phyloP scores from a whole-genome alignment of 2,113 vertebrate genomes.

The Thryonomys swinderianus region DNA sequence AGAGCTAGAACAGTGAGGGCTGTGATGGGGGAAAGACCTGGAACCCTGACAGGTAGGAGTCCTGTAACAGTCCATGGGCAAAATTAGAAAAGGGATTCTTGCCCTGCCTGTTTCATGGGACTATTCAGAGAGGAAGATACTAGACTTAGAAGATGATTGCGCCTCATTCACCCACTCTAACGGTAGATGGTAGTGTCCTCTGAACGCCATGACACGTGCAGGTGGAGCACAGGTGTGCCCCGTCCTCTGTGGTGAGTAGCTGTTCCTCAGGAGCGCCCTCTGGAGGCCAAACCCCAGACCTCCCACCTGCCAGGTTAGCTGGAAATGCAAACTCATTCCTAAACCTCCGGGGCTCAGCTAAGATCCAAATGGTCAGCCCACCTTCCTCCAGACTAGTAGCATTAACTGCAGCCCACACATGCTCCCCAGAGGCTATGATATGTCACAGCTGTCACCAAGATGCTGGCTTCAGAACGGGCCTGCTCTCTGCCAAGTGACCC shows the following conservation, averaged over 20 bases:
- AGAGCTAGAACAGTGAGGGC: not conserved
- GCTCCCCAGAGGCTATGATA: not conserved
- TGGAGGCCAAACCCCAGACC: not conserved
- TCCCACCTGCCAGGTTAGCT: not conserved
- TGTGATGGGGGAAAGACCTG: not conserved
- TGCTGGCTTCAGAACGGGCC: not conserved
- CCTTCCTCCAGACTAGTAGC: not conserved
- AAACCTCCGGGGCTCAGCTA: not conserved
- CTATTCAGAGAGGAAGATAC: not conserved
- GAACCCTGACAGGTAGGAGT: not conserved
- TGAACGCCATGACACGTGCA: too few species aligned
- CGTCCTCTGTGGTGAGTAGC: rapidly evolving
- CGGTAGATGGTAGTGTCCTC: not conserved
- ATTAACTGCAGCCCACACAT: not conserved
- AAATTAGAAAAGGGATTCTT: not conserved
- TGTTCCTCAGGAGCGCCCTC: not conserved
- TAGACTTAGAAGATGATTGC: not conserved
- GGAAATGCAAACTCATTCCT: not conserved
- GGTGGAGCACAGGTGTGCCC: too few species aligned
- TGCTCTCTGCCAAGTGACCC: not conserved
- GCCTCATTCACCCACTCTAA: not conserved
- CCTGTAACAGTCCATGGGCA: not conserved
- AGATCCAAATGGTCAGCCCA: not conserved
- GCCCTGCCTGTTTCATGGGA: not conserved
- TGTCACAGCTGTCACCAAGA: not conserved